Evolutionary conservation across 2,888 invertebrate species (phyloP).

Genomic region (Caenorhabditis wallacei): DNA sequence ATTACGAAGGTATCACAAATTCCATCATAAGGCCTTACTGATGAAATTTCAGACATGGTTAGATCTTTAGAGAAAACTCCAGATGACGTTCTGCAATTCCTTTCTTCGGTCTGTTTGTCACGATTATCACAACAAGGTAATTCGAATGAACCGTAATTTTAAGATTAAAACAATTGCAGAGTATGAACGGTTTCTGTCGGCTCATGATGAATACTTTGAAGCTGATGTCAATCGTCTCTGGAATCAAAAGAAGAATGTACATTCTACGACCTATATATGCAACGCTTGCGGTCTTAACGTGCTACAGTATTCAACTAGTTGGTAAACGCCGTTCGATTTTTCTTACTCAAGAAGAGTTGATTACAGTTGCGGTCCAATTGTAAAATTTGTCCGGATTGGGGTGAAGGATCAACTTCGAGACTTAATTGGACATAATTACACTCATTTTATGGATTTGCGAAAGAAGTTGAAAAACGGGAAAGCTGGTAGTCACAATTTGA

Average conservation of each 20-base stretch:
- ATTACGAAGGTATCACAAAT: no score
- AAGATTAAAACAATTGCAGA: not conserved
- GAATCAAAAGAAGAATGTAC: not conserved
- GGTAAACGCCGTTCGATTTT: not conserved
- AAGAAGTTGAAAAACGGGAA: not conserved
- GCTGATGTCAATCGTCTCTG: not conserved
- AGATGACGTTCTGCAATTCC: not conserved
- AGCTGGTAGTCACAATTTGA: not conserved
- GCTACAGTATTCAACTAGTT: not conserved
- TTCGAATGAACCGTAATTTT: not conserved
- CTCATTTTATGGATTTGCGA: not conserved
- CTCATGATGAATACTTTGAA: not conserved
- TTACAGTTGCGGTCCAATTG: conserved; percentile 13
- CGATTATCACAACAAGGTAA: not conserved
- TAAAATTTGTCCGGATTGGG: conserved; percentile 10
- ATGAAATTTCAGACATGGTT: no score
- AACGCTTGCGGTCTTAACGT: not conserved
- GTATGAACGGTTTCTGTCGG: not conserved
- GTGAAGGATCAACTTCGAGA: not conserved
- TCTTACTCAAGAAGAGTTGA: not conserved
- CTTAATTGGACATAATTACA: not conserved
- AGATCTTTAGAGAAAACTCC: not conserved
- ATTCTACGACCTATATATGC: not conserved
- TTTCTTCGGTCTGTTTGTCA: not conserved
- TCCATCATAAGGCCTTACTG: no score